Evolutionary conservation across 2,113 vertebrate genomes (phyloP).

Genomic region (Chinchilla lanigera): DNA sequence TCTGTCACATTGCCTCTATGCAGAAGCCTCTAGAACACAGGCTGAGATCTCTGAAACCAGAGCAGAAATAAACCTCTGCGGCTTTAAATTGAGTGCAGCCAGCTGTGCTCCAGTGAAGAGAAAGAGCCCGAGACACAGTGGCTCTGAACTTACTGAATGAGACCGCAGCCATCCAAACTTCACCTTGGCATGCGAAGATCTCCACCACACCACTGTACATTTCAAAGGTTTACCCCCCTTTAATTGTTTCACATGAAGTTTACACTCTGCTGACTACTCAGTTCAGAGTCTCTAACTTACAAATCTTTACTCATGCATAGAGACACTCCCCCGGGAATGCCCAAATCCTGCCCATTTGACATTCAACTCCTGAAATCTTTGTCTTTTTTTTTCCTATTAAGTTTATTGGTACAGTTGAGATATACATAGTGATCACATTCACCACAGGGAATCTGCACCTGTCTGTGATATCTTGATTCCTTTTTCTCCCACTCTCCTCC

Average conservation of each 20-base stretch:
- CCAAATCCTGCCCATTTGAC: not conserved
- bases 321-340: not conserved
- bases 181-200: not conserved
- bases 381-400: not conserved
- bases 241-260: not conserved
- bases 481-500: not conserved
- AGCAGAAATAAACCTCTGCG: not conserved
- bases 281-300: not conserved
- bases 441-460: not conserved
- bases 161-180: not conserved
- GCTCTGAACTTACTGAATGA: not conserved
- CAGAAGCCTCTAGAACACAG: not conserved
- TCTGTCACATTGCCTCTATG: not conserved
- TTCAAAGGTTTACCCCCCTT: not conserved
- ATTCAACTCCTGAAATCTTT: slow-evolving; percentile 33
- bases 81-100: not conserved
- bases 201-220: not conserved
- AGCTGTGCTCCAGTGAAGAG: not conserved
- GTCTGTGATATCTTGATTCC: not conserved
- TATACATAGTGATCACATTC: not conserved
- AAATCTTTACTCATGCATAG: not conserved
- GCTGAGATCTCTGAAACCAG: not conserved
- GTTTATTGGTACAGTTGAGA: not conserved
- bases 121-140: not conserved
- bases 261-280: not conserved